Base-by-base conservation (phyloP, 2,888 invertebrate genomes). In the Sarcophaga rosellei region DNA sequence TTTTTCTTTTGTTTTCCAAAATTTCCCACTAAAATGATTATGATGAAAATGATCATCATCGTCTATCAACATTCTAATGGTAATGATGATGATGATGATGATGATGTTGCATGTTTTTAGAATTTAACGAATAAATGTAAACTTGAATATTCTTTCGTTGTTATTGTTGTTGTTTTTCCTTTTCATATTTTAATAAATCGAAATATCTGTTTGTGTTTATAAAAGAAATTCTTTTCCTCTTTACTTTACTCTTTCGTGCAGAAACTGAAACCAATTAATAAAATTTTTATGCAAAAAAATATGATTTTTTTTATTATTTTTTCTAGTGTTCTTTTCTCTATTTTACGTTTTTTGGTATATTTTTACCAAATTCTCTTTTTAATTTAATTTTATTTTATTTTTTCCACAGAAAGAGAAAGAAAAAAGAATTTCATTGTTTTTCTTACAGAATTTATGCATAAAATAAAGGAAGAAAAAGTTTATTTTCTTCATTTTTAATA, bases 231-330 rank as follows among this genome's bases (percentile, higher is more conserved):
- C 8, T 20, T 57, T 62, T 75, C 63, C 62, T 75, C 62, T n/a
- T 76, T 61, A 68, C 15, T 25, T 66, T 53, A 69, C 47, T 72
- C 68, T 53, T 69, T 53, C 45, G 17, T 44, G 68, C 47, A 82
- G 85, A 73, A 82, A 80, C 76, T 73, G 76, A 86, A 86, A 82
- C 76, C 79, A 82, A 82, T 85, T 85, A 82, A 82, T 82, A 76
- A 75, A 53, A 82, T 79, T 76, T 79, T 82, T 2, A 21, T 79
- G 66, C 72, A 82, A 75, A 12, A 12, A 15, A 15, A 15, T 53
- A 47, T 53, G 72, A 79, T 70, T 59, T 72, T 66, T 20, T 59
- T 6, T 65, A n/a, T 68, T 62, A 25, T 5, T 17, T 53, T 10
- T 11, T 78, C 35, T 62, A 62, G 47, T 63, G 79, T 63, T 63